phyloP scores from a whole-genome alignment of 2,797 vertebrate species.

The Telmatherina bonti region DNA sequence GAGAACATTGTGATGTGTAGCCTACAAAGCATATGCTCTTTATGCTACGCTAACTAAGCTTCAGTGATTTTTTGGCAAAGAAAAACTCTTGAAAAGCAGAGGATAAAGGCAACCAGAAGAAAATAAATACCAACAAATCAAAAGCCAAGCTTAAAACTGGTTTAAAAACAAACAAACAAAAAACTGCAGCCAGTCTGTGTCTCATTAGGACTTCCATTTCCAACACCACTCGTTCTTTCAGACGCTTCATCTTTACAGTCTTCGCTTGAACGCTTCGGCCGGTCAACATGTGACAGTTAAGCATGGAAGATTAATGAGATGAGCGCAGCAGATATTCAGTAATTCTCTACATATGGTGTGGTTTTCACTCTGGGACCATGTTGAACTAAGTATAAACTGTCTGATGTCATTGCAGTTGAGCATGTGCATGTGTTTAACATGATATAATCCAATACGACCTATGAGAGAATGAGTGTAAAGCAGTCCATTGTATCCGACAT shows the following conservation, averaged over 20 bases:
- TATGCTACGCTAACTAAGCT: not conserved
- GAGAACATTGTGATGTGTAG: not conserved
- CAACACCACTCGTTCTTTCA: slow-evolving; percentile 34
- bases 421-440: slow-evolving; percentile 78
- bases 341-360: slow-evolving; percentile 70
- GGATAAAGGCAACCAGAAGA: not conserved
- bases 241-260: slow-evolving; percentile 39
- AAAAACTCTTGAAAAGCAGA: not conserved
- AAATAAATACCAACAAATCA: slow-evolving; percentile 1
- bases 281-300: slow-evolving; percentile 59
- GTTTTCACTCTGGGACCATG: slow-evolving; percentile 49
- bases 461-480: slow-evolving; percentile 53
- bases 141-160: slow-evolving; percentile 5
- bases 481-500: slow-evolving; percentile 45
- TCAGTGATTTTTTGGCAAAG: no score
- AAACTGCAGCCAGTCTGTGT: slow-evolving; percentile 24
- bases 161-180: slow-evolving; percentile 3
- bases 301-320: slow-evolving; percentile 62
- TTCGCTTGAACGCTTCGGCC: slow-evolving; percentile 30
- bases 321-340: slow-evolving; percentile 72
- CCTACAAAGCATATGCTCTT: not conserved
- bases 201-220: slow-evolving; percentile 43
- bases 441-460: slow-evolving; percentile 70
- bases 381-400: slow-evolving; percentile 49
- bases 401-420: slow-evolving; percentile 71